Base-by-base conservation (phyloP, 1,140 invertebrate genomes). In the Whitmania pigra region DNA sequence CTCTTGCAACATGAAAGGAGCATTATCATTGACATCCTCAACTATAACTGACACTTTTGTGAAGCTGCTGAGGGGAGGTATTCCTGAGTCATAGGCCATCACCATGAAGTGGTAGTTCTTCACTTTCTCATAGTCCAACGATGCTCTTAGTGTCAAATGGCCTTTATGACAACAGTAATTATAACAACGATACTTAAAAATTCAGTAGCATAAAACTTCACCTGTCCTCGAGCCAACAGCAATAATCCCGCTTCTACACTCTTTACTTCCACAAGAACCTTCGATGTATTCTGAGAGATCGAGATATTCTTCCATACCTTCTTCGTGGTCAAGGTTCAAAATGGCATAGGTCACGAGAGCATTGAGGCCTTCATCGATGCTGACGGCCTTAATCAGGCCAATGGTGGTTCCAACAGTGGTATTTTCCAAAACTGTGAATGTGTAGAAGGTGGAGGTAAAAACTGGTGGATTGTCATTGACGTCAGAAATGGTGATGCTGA, bases 21-120 rank as follows among this genome's bases (percentile, higher is more conserved):
- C 43, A 49, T 49, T 49, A 17, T 49, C 43, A 80, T 97, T 96
- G 3, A 91, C 87, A 83, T 97, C 93, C 43, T 88, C 82, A 15
- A 97, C 85, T 68, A 84, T 86, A 3, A 97, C 80, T 73, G 86
- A 85, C 40, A 97, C 88, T 0, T 89, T 91, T 2, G 91, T 90
- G 0, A 90, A 91, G 11, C 92, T 91, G 11, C 89, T 90, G 78
- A 93, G 89, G 0, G 88, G 87, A 18, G 93, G 92, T 75, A 86
- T 87, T n/a, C 92, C 93, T 83, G 93, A 90, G 84, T 97, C 93
- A 80, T 87, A 89, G 0, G 93, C 93, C 20, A 92, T 85, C 0
- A 97, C 88, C 72, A 87, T 84, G 73, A 97, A 88, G 78, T 88
- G 87, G 81, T 94, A 95, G 54, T 88, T 87, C 3, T 87, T 82